Percentiles rank a stretch among this genome's conserved stretches.
These are phyloP conservation scores for Phalera bucephala DNA, from an alignment of 2,888 invertebrate genomes.

Conservation along the genomic window DNA sequence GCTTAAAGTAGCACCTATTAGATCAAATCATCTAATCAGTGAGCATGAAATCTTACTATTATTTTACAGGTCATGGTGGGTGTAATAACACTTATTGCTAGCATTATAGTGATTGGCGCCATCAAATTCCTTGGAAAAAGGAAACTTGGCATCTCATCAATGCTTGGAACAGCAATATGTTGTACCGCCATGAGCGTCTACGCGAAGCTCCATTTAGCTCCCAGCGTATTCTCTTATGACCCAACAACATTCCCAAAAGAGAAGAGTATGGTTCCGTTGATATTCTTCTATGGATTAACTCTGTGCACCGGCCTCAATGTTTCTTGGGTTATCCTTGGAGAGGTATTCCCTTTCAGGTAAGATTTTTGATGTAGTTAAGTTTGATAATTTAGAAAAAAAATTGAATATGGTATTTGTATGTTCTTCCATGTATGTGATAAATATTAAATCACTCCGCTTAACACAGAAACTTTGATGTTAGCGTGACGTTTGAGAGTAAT, in stretches of 20 bases:
- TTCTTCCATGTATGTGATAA: no score
- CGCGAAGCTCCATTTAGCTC: slow-evolving; percentile 52
- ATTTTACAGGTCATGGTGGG: slow-evolving; percentile 71
- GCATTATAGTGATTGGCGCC: slow-evolving; percentile 58
- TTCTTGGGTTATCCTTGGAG: slow-evolving; percentile 82
- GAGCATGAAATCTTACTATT: no score
- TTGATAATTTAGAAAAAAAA: no score
- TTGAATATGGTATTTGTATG: no score
- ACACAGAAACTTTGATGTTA: no score
- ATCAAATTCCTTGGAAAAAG: slow-evolving; percentile 75
- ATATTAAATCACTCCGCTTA: no score
- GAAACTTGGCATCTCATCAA: slow-evolving; percentile 65
- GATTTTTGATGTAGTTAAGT: slow-evolving; percentile 5
- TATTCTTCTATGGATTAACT: slow-evolving; percentile 63
- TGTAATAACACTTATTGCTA: slow-evolving; percentile 66
- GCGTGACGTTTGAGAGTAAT: no score
- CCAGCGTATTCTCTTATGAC: slow-evolving; percentile 70
- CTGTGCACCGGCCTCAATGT: slow-evolving; percentile 67
- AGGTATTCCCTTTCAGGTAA: slow-evolving; percentile 83
- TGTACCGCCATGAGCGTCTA: slow-evolving; percentile 71
- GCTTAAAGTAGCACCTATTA: no score
- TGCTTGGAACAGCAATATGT: slow-evolving; percentile 63
- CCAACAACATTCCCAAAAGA: slow-evolving; percentile 58
- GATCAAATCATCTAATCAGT: no score
- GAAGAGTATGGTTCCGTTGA: slow-evolving; percentile 61